Conservation (phyloP, 2,888 invertebrate species). For the Agriotes lineatus region DNA sequence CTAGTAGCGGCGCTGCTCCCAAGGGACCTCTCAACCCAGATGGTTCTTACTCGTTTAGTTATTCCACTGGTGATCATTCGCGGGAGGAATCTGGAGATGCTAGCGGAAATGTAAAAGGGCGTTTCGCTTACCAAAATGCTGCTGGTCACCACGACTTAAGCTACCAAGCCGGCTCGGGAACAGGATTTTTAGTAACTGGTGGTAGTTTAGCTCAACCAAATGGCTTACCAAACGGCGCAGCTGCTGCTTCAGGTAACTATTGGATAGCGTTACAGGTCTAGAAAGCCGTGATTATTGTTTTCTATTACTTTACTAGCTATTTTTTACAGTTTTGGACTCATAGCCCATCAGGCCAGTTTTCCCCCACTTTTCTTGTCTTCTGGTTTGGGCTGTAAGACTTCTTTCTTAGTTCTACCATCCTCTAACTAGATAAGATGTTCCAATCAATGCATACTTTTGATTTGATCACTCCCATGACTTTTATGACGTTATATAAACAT, state of each 20-base stretch:
- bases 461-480: too few species aligned
- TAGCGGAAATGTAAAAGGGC: conserved; percentile 50
- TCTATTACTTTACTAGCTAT: too few species aligned
- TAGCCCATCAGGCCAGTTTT: too few species aligned
- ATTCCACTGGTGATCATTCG: conserved; percentile 50
- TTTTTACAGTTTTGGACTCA: too few species aligned
- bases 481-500: too few species aligned
- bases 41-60: conserved; percentile 55
- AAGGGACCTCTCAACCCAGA: conserved; percentile 40
- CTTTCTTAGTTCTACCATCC: too few species aligned
- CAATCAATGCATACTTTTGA: too few species aligned
- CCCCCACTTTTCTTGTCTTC: too few species aligned
- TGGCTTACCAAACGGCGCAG: conserved; percentile 38
- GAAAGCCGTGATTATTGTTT: too few species aligned
- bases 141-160: conserved; percentile 50
- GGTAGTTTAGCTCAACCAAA: conserved; percentile 52
- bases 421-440: too few species aligned
- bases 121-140: conserved; percentile 49
- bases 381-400: too few species aligned
- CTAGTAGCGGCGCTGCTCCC: neutral
- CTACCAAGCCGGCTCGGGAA: conserved; percentile 55
- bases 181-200: conserved; percentile 55
- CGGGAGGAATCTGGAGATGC: conserved; percentile 52
- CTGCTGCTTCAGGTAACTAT: neutral
- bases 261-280: too few species aligned